Conservation (phyloP, 2,113 vertebrate species). For the Sinocyclocheilus maitianheensis region DNA sequence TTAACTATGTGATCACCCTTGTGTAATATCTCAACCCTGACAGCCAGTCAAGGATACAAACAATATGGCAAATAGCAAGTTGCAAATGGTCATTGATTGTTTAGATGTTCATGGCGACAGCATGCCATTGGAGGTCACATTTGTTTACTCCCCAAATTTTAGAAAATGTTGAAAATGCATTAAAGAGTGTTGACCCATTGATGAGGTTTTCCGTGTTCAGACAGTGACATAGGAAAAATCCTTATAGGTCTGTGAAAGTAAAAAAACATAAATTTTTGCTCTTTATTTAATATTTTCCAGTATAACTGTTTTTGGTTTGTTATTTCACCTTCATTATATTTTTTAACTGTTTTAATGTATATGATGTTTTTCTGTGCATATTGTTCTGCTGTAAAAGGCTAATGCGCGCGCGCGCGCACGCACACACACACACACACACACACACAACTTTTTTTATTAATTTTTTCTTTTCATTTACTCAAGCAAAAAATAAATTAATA, state of each 20-base stretch:
- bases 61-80: slow-evolving; percentile 81
- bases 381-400: no score
- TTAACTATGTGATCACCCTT: slow-evolving; percentile 24
- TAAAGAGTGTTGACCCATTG: slow-evolving; percentile 70
- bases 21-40: slow-evolving; percentile 73
- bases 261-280: no score
- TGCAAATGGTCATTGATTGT: slow-evolving; percentile 85
- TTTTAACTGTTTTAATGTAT: background rate
- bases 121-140: slow-evolving; percentile 72
- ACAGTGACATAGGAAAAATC: slow-evolving; percentile 8
- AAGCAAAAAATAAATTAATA: slow-evolving; percentile 2
- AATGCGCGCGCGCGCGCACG: no score
- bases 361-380: no score
- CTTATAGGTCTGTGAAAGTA: background rate
- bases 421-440: no score
- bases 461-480: background rate
- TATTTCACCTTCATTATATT: background rate
- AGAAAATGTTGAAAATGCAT: slow-evolving; percentile 72
- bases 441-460: no score
- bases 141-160: slow-evolving; percentile 82
- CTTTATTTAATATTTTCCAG: background rate
- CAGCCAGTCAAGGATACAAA: slow-evolving; percentile 76
- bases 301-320: background rate
- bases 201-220: slow-evolving; percentile 49
- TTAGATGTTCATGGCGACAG: slow-evolving; percentile 78